These are phyloP conservation scores for Eupithecia vulgata DNA, from an alignment of 2,888 invertebrate species.

Conservation along the genomic window DNA sequence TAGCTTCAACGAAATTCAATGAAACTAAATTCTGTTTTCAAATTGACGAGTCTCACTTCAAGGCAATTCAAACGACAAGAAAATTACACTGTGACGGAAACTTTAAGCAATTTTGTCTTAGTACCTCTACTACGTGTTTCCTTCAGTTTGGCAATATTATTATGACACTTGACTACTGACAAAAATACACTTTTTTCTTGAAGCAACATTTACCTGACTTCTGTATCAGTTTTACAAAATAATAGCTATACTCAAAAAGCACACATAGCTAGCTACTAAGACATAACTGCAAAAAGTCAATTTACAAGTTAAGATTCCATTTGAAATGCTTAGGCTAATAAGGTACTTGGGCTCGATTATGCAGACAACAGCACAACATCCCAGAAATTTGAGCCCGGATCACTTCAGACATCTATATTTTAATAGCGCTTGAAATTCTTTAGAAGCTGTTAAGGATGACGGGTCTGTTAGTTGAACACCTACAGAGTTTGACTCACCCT, in stretches of 20 bases:
- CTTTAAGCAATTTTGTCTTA: background rate
- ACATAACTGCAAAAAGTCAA: background rate
- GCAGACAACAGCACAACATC: background rate
- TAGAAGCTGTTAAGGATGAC: background rate
- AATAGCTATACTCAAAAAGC: background rate
- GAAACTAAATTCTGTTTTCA: slow-evolving; percentile 16
- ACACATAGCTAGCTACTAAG: background rate
- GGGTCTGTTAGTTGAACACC: background rate
- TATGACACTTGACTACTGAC: background rate
- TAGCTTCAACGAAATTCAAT: slow-evolving; percentile 6
- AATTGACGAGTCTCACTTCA: slow-evolving; percentile 13
- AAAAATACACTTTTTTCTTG: background rate
- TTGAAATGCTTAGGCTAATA: background rate
- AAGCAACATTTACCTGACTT: background rate
- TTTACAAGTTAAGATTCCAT: background rate
- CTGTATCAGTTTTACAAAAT: background rate
- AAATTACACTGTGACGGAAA: slow-evolving; percentile 12
- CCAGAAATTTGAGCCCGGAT: background rate
- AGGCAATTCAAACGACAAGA: background rate
- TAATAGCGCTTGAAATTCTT: background rate
- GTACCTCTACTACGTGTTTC: background rate
- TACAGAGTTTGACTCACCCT: slow-evolving; percentile 62
- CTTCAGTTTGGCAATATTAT: background rate
- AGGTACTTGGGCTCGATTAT: background rate
- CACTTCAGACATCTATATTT: background rate